These are phyloP conservation scores for Anguilla pacifica DNA, from an alignment of 2,797 vertebrate genomes.

Conservation along the genomic window DNA sequence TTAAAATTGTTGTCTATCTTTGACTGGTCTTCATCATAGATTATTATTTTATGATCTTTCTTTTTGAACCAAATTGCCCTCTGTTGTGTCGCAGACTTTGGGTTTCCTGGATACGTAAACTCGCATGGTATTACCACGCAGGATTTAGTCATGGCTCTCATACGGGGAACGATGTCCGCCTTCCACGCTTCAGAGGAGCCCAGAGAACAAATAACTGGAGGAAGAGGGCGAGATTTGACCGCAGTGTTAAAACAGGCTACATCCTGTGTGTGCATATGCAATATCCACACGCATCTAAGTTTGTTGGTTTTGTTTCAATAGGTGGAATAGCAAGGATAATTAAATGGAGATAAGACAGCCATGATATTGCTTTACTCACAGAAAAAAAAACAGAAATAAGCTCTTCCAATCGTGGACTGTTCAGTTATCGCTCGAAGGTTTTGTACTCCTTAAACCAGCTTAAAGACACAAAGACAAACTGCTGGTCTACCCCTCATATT, in stretches of 20 bases:
- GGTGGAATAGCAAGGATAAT: no score
- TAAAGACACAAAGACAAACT: no score
- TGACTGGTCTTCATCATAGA: slow-evolving; percentile 24
- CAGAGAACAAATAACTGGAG: slow-evolving; percentile 42
- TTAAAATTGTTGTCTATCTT: slow-evolving; percentile 43
- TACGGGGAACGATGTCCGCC: slow-evolving; percentile 1
- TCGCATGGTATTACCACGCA: slow-evolving; percentile 71
- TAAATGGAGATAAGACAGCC: no score
- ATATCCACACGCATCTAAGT: no score
- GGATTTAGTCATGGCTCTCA: slow-evolving; percentile 53
- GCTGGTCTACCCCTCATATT: no score
- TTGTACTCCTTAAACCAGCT: no score
- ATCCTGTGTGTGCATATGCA: background rate
- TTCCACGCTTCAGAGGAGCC: slow-evolving; percentile 49
- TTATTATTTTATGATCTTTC: fast-evolving
- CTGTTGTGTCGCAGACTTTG: slow-evolving; percentile 40
- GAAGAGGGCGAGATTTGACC: background rate
- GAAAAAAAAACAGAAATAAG: no score
- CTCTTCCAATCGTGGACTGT: no score
- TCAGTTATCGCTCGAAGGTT: no score
- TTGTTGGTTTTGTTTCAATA: no score
- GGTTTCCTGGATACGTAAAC: slow-evolving; percentile 49
- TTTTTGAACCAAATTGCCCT: slow-evolving; percentile 55
- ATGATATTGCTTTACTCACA: no score
- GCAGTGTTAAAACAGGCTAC: background rate